phyloP scores from a whole-genome alignment of 2,888 invertebrate genomes.

The Yponomeuta sedellus region DNA sequence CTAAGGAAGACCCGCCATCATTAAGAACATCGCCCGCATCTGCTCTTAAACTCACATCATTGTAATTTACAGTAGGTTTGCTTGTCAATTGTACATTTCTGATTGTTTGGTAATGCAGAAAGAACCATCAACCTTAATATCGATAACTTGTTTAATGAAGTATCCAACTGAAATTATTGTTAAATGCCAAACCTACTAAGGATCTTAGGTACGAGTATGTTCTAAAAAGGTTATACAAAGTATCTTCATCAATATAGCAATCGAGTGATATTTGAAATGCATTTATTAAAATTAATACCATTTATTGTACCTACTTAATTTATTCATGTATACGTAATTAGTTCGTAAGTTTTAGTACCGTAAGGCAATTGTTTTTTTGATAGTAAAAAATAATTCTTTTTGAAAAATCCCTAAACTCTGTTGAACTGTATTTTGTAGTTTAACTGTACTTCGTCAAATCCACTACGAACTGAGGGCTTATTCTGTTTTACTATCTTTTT shows the following conservation, averaged over 20 bases:
- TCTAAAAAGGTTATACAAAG: neutral
- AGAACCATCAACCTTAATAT: too few species aligned
- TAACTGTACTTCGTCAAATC: constrained; percentile 8
- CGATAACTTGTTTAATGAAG: too few species aligned
- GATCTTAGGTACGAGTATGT: too few species aligned
- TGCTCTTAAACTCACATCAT: too few species aligned
- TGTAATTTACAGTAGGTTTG: too few species aligned
- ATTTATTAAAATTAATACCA: constrained; percentile 42
- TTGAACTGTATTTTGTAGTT: too few species aligned
- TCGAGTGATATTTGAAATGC: constrained; percentile 47
- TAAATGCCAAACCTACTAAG: too few species aligned
- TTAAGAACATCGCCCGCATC: constrained; percentile 22
- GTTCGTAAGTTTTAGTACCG: constrained; percentile 32
- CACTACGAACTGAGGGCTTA: too few species aligned
- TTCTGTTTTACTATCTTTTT: too few species aligned
- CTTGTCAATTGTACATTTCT: too few species aligned
- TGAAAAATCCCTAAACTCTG: constrained; percentile 58
- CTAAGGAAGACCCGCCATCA: constrained; percentile 62
- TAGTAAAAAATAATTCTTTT: constrained; percentile 70
- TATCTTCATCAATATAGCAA: constrained; percentile 16
- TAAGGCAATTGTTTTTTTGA: constrained; percentile 62
- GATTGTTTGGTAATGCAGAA: too few species aligned
- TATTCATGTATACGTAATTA: constrained; percentile 18
- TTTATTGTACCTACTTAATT: neutral
- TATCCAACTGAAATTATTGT: too few species aligned